phyloP scores from a whole-genome alignment of 1,140 invertebrate genomes.

The Drosophila arawakana region DNA sequence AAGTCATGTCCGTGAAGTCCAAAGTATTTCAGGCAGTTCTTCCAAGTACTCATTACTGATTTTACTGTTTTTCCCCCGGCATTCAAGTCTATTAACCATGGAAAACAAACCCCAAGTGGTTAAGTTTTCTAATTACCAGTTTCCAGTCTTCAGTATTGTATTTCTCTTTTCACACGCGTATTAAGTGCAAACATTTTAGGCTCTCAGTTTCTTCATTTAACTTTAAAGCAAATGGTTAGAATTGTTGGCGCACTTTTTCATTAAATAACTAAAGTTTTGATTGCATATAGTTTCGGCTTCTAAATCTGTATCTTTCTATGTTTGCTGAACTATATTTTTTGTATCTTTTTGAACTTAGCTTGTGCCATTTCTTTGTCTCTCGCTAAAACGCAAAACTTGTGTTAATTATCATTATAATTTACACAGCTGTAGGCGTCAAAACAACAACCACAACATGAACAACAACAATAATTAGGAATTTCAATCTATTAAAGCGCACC shows the following conservation, averaged over 20 bases:
- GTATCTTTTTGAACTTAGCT: slow-evolving; percentile 18
- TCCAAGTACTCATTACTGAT: background rate
- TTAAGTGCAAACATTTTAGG: slow-evolving; percentile 13
- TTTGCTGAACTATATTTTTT: slow-evolving; percentile 1
- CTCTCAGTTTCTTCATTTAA: slow-evolving; percentile 13
- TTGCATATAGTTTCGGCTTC: background rate
- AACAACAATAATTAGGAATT: slow-evolving; percentile 37
- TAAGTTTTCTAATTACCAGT: slow-evolving; percentile 18
- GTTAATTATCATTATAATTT: slow-evolving; percentile 59
- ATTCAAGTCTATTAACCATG: slow-evolving; percentile 12
- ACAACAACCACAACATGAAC: slow-evolving; percentile 23
- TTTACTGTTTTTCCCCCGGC: slow-evolving; percentile 1
- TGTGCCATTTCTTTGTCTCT: slow-evolving; percentile 57
- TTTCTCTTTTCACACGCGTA: slow-evolving; percentile 28
- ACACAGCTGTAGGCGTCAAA: slow-evolving; percentile 50
- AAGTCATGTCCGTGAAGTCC: slow-evolving; percentile 2
- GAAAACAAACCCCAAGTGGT: slow-evolving; percentile 10
- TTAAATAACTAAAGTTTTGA: background rate
- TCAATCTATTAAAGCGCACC: slow-evolving; percentile 69
- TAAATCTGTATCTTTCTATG: slow-evolving; percentile 8
- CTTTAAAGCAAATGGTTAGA: slow-evolving; percentile 5
- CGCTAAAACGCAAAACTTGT: slow-evolving; percentile 21
- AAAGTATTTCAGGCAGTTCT: background rate
- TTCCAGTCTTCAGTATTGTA: slow-evolving; percentile 14
- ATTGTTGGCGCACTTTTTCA: background rate